Conservation (phyloP, 64 coral and sea anemone species). For the Pachyseris speciosa region DNA sequence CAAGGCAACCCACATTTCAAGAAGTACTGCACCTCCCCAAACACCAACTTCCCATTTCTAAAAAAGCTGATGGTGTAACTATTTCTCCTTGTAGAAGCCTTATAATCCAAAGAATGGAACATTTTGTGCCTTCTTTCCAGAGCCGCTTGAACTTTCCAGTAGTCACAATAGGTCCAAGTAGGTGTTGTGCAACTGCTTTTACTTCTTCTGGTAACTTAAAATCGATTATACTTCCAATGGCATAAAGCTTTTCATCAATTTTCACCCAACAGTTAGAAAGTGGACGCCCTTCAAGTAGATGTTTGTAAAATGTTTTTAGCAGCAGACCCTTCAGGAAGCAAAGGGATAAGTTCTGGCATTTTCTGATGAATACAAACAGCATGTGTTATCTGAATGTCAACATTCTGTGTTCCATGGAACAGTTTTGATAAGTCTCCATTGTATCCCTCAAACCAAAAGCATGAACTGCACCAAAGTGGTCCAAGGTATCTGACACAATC, state of each 20-base stretch:
- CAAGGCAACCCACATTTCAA: background rate
- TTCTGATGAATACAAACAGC: conserved; percentile 57
- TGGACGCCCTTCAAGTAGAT: too few species aligned
- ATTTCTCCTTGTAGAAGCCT: background rate
- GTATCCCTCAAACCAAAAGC: conserved; percentile 57
- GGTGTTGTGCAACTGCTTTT: background rate
- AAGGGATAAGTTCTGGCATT: conserved; percentile 39
- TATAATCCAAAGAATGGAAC: background rate
- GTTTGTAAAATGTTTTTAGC: conserved; percentile 57
- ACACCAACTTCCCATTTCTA: background rate
- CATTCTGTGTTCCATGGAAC: conserved; percentile 67
- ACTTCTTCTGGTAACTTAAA: background rate
- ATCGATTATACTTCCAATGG: background rate
- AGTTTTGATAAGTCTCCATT: conserved; percentile 45
- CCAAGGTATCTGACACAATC: conserved; percentile 42
- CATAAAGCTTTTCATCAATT: background rate
- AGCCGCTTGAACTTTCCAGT: background rate
- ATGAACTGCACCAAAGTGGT: conserved; percentile 37
- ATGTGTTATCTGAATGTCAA: conserved; percentile 49
- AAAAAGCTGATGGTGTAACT: background rate
- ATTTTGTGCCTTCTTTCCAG: conserved; percentile 19
- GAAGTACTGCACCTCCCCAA: background rate
- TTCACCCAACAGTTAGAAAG: background rate
- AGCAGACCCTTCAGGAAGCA: conserved; percentile 9
- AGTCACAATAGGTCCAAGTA: background rate